Percentiles rank a stretch among this genome's conserved stretches.
Evolutionary conservation across 2,888 invertebrate species (phyloP).

Genomic region (Hirtodrosophila alboralis): DNA sequence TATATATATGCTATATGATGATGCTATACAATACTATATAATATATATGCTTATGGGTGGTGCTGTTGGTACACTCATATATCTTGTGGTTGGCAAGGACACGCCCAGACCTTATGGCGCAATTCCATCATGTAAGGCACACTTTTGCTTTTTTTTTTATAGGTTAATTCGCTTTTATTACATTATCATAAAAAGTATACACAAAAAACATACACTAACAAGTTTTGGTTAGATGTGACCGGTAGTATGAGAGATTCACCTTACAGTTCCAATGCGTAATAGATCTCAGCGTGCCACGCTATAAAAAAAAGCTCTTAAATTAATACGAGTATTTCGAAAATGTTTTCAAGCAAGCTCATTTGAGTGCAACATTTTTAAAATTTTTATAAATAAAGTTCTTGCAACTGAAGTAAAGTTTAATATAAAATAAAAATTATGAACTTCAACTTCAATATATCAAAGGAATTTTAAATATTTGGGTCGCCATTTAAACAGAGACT

Average conservation of each 20-base stretch:
- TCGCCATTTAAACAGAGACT: too few species aligned
- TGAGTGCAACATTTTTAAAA: constrained; percentile 32
- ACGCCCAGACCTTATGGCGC: constrained; percentile 79
- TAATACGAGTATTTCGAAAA: constrained; percentile 41
- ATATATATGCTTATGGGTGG: constrained; percentile 32
- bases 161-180: constrained; percentile 83
- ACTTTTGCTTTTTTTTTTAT: constrained; percentile 80
- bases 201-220: constrained; percentile 36
- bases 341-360: constrained; percentile 15
- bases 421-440: too few species aligned
- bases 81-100: constrained; percentile 58
- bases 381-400: constrained; percentile 17
- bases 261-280: constrained; percentile 36
- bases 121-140: constrained; percentile 75
- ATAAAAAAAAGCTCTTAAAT: constrained; percentile 68
- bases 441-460: too few species aligned
- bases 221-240: too few species aligned
- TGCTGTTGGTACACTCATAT: constrained; percentile 23
- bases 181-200: constrained; percentile 78
- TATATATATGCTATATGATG: too few species aligned
- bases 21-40: neutral
- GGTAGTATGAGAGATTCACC: constrained; percentile 39
- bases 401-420: too few species aligned
- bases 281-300: constrained; percentile 46
- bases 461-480: too few species aligned